Evolutionary conservation across 2,113 vertebrate species (phyloP).

Genomic region (Emydura subglobosa): DNA sequence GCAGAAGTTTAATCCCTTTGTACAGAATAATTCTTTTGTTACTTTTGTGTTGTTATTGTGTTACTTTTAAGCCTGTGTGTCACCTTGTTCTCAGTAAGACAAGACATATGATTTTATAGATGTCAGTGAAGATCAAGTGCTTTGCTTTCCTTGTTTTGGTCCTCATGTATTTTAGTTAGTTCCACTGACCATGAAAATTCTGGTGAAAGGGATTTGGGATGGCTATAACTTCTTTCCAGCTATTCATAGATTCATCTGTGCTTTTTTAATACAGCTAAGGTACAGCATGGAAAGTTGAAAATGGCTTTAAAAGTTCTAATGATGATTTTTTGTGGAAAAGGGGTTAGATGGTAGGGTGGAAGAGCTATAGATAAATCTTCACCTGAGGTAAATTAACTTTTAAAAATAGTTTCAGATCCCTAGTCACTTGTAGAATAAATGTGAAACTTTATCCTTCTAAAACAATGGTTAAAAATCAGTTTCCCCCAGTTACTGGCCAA

Average conservation of each 20-base stretch:
- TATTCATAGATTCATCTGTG: conserved; percentile 7
- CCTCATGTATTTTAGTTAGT: not conserved
- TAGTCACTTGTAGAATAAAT: not conserved
- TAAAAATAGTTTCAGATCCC: not conserved
- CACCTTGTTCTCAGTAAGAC: conserved; percentile 42
- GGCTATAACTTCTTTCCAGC: conserved; percentile 30
- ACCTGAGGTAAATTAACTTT: not conserved
- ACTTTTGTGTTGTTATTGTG: too few relatives aligned
- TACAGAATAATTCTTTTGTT: conserved; percentile 25
- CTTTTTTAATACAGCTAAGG: conserved; percentile 31
- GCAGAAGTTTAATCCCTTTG: conserved; percentile 52
- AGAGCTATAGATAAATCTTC: not conserved
- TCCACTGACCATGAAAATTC: not conserved
- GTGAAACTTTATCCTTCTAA: not conserved
- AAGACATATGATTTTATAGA: conserved; percentile 31
- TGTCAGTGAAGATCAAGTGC: not conserved
- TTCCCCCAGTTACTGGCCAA: conserved; percentile 34
- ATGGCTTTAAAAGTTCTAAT: not conserved
- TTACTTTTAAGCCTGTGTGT: not conserved
- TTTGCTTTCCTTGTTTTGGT: not conserved
- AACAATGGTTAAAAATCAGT: not conserved
- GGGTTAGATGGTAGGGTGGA: rapidly evolving
- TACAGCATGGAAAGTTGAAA: not conserved
- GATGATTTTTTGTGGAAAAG: not conserved
- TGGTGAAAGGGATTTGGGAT: not conserved